These are phyloP conservation scores for Micromys minutus DNA, from an alignment of 2,113 vertebrate genomes.

Conservation along the genomic window DNA sequence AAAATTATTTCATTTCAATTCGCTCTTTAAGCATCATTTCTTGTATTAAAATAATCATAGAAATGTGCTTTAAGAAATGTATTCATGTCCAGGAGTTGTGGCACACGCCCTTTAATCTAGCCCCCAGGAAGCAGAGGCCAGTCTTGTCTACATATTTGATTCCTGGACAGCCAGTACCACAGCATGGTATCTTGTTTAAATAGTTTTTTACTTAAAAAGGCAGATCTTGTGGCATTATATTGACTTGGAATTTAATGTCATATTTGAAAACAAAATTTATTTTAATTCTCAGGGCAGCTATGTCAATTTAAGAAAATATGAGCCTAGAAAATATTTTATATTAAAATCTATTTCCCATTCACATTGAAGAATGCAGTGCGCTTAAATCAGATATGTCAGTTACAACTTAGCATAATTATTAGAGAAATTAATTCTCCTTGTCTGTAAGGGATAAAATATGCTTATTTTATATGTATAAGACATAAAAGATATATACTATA, in stretches of 20 bases:
- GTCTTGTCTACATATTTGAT: background rate
- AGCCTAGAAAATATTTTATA: slow-evolving; percentile 10
- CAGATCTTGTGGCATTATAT: background rate
- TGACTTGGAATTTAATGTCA: slow-evolving; percentile 22
- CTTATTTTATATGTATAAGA: background rate
- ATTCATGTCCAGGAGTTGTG: background rate
- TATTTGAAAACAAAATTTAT: background rate
- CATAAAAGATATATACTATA: background rate
- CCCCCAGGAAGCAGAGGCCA: background rate
- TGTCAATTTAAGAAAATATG: slow-evolving; percentile 38
- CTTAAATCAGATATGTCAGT: background rate
- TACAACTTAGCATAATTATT: slow-evolving; percentile 13
- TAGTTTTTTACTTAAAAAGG: background rate
- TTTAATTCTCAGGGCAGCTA: background rate
- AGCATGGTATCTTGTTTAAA: background rate
- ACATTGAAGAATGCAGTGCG: slow-evolving; percentile 13
- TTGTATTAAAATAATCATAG: background rate
- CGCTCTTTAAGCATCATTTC: background rate
- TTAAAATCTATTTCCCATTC: slow-evolving; percentile 54
- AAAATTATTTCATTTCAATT: background rate
- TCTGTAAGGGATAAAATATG: background rate
- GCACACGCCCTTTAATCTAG: background rate
- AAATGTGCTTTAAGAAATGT: slow-evolving; percentile 14
- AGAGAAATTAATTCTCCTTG: slow-evolving; percentile 4
- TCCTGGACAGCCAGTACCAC: background rate